Conservation (phyloP, 2,797 vertebrate genomes). For the Kryptolebias ocellatus region DNA sequence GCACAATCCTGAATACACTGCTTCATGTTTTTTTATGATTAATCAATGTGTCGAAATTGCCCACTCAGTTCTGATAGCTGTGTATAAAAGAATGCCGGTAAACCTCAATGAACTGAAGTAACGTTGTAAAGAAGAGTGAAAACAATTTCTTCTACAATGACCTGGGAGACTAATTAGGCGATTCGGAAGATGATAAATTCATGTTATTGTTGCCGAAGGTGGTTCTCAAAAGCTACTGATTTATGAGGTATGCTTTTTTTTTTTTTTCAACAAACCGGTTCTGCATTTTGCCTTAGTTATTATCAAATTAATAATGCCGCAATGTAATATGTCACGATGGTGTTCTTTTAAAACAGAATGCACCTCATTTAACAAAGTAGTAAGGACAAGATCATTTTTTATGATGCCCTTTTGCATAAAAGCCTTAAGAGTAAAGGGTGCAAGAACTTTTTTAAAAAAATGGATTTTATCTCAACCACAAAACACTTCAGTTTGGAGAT, state of each 20-base stretch:
- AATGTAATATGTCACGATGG: not conserved
- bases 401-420: not conserved
- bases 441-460: not conserved
- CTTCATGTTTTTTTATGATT: not conserved
- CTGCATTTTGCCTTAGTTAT: not conserved
- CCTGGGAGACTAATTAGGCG: not conserved
- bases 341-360: not conserved
- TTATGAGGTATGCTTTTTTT: not conserved
- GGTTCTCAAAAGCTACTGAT: not conserved
- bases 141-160: not conserved
- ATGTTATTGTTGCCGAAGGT: not conserved
- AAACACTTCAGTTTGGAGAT: constrained; percentile 13
- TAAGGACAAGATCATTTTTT: not conserved
- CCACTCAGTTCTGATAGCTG: not conserved
- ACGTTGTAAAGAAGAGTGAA: not conserved
- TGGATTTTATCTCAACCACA: constrained; percentile 21
- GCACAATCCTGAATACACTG: not conserved
- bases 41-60: too few species aligned
- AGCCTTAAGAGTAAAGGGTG: not conserved
- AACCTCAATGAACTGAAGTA: constrained; percentile 2
- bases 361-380: not conserved
- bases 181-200: constrained; percentile 1
- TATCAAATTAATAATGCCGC: not conserved
- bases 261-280: not conserved
- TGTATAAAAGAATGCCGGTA: not conserved